Conservation (phyloP, 1,140 invertebrate genomes). For the Diachasmimorpha longicaudata region DNA sequence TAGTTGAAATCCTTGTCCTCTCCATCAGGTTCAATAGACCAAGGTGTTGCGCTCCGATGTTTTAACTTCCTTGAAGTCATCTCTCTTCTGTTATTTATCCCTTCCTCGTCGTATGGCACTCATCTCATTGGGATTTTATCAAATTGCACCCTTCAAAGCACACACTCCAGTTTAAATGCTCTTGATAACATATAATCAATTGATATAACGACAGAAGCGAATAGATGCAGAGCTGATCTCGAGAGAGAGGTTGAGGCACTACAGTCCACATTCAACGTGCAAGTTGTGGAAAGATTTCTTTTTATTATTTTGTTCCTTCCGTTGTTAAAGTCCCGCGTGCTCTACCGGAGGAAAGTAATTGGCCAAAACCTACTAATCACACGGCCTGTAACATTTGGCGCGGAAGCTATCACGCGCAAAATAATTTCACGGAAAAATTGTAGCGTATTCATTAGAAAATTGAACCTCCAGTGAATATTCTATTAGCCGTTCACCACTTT, state of each 20-base stretch:
- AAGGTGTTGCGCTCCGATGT: background rate
- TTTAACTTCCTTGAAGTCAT: background rate
- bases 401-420: background rate
- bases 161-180: background rate
- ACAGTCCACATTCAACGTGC: background rate
- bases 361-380: slow-evolving; percentile 6
- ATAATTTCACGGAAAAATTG: too few relatives aligned
- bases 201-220: too few relatives aligned
- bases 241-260: background rate
- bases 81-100: background rate
- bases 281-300: background rate
- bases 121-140: background rate
- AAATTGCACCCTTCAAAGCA: background rate
- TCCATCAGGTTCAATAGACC: background rate
- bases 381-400: slow-evolving; percentile 13
- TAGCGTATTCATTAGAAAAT: too few relatives aligned
- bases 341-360: background rate
- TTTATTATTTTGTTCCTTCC: background rate
- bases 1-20: background rate
- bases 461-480: too few relatives aligned
- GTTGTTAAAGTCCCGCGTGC: background rate
- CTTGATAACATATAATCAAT: too few relatives aligned
- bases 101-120: background rate
- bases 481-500: too few relatives aligned
- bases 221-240: too few relatives aligned